A percentile compares a stretch with the other conserved stretches of the same genome.
phyloP scores from a whole-genome alignment of 2,888 invertebrate genomes.

The Acleris emargana region DNA sequence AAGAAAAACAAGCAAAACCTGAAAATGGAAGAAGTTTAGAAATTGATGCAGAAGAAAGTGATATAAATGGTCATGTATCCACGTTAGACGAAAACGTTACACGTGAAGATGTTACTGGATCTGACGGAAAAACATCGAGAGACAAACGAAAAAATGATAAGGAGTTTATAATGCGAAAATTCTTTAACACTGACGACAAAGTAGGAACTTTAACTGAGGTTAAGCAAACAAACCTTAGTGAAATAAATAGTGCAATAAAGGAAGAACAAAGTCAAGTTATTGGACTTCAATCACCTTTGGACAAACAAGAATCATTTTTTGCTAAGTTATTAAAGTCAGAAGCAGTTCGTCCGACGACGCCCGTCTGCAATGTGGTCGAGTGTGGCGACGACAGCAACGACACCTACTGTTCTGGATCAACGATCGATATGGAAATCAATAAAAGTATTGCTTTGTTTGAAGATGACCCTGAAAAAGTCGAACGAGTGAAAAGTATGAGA shows the following conservation, averaged over 20 bases:
- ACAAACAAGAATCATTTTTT: conserved; percentile 78
- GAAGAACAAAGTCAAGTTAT: conserved; percentile 32
- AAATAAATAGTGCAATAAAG: conserved; percentile 19
- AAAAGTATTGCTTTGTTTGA: conserved; percentile 75
- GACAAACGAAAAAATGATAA: conserved; percentile 51
- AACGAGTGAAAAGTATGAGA: conserved; percentile 63
- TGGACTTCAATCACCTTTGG: conserved; percentile 55
- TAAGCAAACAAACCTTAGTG: conserved; percentile 41
- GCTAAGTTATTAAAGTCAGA: conserved; percentile 59
- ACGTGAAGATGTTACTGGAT: conserved; percentile 3
- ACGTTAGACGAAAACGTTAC: not conserved
- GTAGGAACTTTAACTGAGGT: conserved; percentile 36
- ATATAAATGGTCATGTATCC: not conserved
- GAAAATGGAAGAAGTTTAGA: not conserved
- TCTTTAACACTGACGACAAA: conserved; percentile 49
- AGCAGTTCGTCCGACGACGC: conserved; percentile 49
- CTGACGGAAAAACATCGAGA: conserved; percentile 32
- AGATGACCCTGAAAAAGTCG: conserved; percentile 62
- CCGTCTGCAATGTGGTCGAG: conserved; percentile 56
- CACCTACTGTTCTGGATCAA: conserved; percentile 71
- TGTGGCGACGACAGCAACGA: conserved; percentile 71
- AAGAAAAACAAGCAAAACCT: not conserved
- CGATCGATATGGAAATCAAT: conserved; percentile 77
- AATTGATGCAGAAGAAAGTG: not conserved
- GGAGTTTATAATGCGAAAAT: conserved; percentile 62